These are phyloP conservation scores for Danio kyathit DNA, from an alignment of 2,797 vertebrate species.

Conservation along the genomic window DNA sequence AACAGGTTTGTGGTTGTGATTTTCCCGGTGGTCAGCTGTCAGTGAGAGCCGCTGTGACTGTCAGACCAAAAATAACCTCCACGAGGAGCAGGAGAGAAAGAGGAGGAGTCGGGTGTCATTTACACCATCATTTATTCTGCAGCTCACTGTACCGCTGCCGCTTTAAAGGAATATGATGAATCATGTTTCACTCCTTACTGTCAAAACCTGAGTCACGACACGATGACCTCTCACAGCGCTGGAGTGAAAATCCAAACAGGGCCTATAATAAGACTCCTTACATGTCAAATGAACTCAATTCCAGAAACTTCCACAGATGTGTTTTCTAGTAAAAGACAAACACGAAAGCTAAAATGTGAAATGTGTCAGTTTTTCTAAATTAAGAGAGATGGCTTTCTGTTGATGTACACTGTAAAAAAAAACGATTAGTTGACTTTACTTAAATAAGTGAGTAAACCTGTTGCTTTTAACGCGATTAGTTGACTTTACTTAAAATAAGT, in stretches of 20 bases:
- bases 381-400: no score
- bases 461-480: no score
- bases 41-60: constrained; percentile 60
- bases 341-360: background rate
- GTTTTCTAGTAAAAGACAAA: background rate
- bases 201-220: constrained; percentile 61
- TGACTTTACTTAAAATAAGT: no score
- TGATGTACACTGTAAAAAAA: no score
- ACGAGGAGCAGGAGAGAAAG: constrained; percentile 28
- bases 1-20: constrained; percentile 60
- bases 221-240: constrained; percentile 11
- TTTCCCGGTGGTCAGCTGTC: constrained; percentile 65
- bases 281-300: background rate
- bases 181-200: constrained; percentile 46
- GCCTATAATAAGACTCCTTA: background rate
- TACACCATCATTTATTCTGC: constrained; percentile 19
- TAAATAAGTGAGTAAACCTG: no score
- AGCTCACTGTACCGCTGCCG: constrained; percentile 41
- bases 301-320: background rate
- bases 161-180: constrained; percentile 39
- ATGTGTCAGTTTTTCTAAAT: no score
- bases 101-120: constrained; percentile 59
- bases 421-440: no score
- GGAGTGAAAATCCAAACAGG: constrained; percentile 38
- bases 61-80: constrained; percentile 75